Conservation (phyloP, 2,888 invertebrate genomes). For the Sinhomidia bicolor region DNA sequence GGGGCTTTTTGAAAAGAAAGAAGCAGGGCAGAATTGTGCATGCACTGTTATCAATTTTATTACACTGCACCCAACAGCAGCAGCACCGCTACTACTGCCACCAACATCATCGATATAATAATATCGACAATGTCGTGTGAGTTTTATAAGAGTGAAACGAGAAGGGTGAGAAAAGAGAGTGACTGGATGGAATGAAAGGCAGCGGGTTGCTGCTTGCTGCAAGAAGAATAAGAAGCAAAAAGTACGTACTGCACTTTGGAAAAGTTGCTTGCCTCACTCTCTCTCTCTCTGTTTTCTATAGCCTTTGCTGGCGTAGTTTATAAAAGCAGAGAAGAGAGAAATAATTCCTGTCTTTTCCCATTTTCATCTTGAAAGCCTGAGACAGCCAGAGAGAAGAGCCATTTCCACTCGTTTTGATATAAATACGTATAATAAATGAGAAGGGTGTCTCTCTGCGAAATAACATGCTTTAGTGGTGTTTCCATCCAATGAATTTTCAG, state of each 20-base stretch:
- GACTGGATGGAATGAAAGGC: neutral
- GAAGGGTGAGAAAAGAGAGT: slow-evolving; percentile 49
- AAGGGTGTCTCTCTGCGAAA: neutral
- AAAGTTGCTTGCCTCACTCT: neutral
- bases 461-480: slow-evolving; percentile 21
- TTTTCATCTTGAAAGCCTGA: neutral
- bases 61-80: slow-evolving; percentile 30
- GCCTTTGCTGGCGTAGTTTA: neutral
- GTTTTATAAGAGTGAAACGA: neutral
- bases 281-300: no score
- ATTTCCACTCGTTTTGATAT: neutral
- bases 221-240: neutral
- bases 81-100: neutral
- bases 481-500: slow-evolving; percentile 70
- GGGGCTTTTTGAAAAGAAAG: slow-evolving; percentile 52
- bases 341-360: neutral
- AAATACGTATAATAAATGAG: neutral
- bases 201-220: neutral
- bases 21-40: neutral
- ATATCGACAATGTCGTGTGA: neutral
- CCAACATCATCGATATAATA: neutral
- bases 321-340: neutral
- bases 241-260: neutral
- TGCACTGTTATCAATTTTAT: slow-evolving; percentile 35
- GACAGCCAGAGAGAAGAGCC: neutral